Percentiles rank a stretch among this genome's conserved stretches.
These are phyloP conservation scores for Poicephalus meyeri DNA, from an alignment of 2,113 vertebrate species.

Conservation along the genomic window DNA sequence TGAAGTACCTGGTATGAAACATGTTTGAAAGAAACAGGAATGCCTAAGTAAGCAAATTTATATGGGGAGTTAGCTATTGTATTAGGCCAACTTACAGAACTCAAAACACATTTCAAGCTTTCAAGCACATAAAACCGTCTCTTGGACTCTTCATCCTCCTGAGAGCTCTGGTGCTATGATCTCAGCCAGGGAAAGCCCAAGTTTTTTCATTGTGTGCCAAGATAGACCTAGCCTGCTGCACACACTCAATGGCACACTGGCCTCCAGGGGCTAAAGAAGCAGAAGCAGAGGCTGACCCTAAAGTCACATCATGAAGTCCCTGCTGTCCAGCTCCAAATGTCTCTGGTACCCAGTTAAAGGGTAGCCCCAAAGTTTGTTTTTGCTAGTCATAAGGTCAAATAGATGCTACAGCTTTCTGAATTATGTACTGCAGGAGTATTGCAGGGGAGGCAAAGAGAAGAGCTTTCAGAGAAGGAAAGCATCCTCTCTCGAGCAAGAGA, in stretches of 20 bases:
- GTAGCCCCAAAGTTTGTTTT: neutral
- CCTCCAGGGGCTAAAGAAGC: neutral
- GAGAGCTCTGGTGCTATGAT: neutral
- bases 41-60: neutral
- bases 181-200: neutral
- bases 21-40: neutral
- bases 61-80: neutral
- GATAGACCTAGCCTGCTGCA: accelerated
- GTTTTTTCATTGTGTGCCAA: neutral
- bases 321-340: neutral
- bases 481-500: neutral
- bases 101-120: neutral
- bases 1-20: neutral
- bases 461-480: neutral
- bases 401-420: neutral
- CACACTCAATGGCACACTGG: neutral
- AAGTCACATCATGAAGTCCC: neutral
- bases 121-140: neutral
- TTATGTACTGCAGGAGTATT: neutral
- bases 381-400: neutral
- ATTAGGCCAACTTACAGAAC: neutral
- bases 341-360: neutral
- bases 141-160: neutral
- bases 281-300: neutral
- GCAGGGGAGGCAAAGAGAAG: neutral